Conservation (phyloP, 53 echinoderm and acorn worm genomes). For the Echinometra lucunter region DNA sequence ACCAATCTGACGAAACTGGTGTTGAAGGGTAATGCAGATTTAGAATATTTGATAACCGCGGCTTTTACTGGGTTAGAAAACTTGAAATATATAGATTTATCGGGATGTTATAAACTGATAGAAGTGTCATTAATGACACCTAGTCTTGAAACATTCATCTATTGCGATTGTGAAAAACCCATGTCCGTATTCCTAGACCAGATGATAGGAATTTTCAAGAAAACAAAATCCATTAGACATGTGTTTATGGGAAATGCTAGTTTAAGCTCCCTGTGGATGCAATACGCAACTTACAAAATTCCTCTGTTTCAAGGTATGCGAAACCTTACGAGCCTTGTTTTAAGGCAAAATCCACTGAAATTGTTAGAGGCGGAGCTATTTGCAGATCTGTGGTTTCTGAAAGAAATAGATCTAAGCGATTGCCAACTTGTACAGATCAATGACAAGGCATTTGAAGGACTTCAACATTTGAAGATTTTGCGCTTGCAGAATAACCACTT, state of each 20-base stretch:
- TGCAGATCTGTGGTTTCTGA: neutral
- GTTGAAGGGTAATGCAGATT: neutral
- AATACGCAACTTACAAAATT: neutral
- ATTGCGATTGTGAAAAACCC: neutral
- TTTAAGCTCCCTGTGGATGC: neutral
- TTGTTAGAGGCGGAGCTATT: neutral
- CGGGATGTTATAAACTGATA: neutral
- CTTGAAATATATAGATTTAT: neutral
- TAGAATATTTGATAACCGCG: neutral
- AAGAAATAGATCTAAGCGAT: constrained; percentile 21
- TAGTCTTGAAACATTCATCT: neutral
- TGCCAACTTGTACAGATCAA: neutral
- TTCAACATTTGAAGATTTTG: neutral
- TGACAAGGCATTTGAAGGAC: constrained; percentile 23
- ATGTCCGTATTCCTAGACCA: neutral
- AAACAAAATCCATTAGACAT: neutral
- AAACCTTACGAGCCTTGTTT: neutral
- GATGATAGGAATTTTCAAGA: neutral
- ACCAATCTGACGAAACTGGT: neutral
- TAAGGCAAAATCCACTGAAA: neutral
- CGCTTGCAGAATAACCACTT: neutral
- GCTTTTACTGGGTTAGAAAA: neutral
- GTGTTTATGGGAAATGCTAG: neutral
- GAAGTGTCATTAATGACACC: neutral
- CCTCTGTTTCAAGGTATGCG: neutral